phyloP scores from a whole-genome alignment of 1,140 invertebrate species.

The Zaprionus taronus region DNA sequence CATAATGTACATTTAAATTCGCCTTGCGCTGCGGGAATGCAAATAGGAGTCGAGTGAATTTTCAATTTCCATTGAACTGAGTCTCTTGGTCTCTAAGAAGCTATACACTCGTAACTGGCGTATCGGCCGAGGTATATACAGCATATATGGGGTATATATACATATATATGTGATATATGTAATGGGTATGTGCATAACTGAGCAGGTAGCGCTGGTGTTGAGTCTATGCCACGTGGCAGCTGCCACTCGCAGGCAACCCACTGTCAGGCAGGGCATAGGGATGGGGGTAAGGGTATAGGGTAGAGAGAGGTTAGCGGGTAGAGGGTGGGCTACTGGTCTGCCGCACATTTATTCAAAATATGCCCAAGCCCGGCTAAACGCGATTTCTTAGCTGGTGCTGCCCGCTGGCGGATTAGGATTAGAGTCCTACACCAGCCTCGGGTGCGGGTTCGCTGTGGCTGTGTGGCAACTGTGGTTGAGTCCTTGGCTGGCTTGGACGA shows the following conservation, averaged over 20 bases:
- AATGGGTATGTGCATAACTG: conserved; percentile 5
- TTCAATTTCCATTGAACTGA: conserved; percentile 23
- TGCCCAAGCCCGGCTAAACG: conserved; percentile 35
- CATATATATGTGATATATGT: conserved; percentile 1
- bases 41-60: conserved; percentile 16
- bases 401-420: conserved; percentile 44
- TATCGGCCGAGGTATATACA: not conserved
- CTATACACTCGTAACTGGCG: not conserved
- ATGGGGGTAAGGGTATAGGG: not conserved
- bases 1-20: conserved; percentile 1
- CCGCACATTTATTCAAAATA: conserved; percentile 69
- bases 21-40: conserved; percentile 9
- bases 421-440: not conserved
- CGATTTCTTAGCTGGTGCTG: conserved; percentile 2
- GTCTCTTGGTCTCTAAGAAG: not conserved
- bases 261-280: not conserved
- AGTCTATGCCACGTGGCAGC: conserved; percentile 23
- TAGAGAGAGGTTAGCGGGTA: not conserved
- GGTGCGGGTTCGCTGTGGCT: not conserved
- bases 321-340: not conserved
- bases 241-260: conserved; percentile 13
- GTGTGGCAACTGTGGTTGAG: not conserved
- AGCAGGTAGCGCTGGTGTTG: conserved; percentile 17
- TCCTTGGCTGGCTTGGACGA: conserved; percentile 3
- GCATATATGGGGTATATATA: not conserved